phyloP scores from a whole-genome alignment of 30 jellyfish, hydroid and myxozoan genomes.

The Catostylus mosaicus region DNA sequence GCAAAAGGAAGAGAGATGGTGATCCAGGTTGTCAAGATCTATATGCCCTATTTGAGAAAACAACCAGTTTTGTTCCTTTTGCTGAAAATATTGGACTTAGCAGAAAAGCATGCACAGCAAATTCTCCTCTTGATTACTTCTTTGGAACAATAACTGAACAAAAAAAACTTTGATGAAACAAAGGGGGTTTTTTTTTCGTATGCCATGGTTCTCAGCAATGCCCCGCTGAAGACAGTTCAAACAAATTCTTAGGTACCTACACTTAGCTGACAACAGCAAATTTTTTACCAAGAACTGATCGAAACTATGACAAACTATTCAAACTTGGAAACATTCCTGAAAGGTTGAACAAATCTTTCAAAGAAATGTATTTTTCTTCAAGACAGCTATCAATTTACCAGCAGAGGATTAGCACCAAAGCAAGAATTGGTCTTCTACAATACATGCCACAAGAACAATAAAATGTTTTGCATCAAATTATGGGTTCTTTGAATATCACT shows the following conservation, averaged over 20 bases:
- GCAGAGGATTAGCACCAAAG: slow-evolving; percentile 45
- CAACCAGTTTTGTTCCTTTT: no score
- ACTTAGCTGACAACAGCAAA: slow-evolving; percentile 32
- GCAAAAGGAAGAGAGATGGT: no score
- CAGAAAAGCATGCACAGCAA: no score
- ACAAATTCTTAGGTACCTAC: slow-evolving; percentile 20
- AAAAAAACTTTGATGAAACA: not conserved
- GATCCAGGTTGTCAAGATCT: no score
- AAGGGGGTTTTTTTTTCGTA: not conserved
- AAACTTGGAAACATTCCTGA: slow-evolving; percentile 18
- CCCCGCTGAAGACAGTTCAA: not conserved
- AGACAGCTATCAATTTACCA: slow-evolving; percentile 19
- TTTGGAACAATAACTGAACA: not conserved
- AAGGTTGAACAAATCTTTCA: not conserved
- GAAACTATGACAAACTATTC: slow-evolving; percentile 23
- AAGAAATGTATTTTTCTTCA: not conserved
- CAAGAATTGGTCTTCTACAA: slow-evolving; percentile 32
- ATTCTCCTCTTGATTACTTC: no score
- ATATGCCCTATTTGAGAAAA: no score
- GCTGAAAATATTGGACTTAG: no score
- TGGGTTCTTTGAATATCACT: slow-evolving; percentile 48
- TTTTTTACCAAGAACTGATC: not conserved
- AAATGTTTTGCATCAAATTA: slow-evolving; percentile 30
- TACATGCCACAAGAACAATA: slow-evolving; percentile 54
- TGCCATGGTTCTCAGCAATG: slow-evolving; percentile 23